A percentile compares a stretch with the other conserved stretches of the same genome.
These are phyloP conservation scores for Candidula unifasciata DNA, from an alignment of 2,888 invertebrate species.

Conservation along the genomic window DNA sequence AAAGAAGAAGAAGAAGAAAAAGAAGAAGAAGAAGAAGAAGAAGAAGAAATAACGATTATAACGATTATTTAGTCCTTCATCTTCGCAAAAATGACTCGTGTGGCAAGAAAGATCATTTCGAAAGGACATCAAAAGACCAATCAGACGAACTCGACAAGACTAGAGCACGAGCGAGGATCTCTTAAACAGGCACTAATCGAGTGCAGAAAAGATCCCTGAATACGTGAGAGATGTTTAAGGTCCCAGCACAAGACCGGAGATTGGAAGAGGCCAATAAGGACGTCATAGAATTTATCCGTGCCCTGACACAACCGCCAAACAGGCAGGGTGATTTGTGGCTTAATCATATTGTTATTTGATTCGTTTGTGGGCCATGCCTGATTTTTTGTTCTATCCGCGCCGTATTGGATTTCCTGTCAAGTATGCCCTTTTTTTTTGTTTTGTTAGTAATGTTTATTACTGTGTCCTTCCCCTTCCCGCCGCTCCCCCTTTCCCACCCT, in stretches of 20 bases:
- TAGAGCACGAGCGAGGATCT: too few species aligned
- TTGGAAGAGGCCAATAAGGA: not conserved
- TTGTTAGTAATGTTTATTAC: not conserved
- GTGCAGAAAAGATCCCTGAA: not conserved
- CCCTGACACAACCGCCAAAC: not conserved
- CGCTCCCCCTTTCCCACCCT: too few species aligned
- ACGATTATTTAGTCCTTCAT: too few species aligned
- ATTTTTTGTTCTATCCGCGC: not conserved
- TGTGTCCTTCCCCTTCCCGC: not conserved
- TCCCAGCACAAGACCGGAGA: constrained; percentile 1
- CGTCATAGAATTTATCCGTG: not conserved
- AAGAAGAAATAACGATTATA: too few species aligned
- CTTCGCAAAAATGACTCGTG: too few species aligned
- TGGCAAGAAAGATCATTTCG: too few species aligned
- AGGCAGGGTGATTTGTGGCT: constrained; percentile 8
- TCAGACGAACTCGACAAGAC: too few species aligned
- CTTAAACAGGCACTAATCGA: too few species aligned
- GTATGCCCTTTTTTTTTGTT: too few species aligned
- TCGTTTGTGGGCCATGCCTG: not conserved
- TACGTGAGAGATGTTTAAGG: not conserved
- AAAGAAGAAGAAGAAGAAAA: too few species aligned
- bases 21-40: too few species aligned
- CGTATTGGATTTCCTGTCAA: not conserved
- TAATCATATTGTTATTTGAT: constrained; percentile 7
- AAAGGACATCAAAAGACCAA: too few species aligned